Conservation (phyloP, 2,113 vertebrate species). For the Perca schrenkii region DNA sequence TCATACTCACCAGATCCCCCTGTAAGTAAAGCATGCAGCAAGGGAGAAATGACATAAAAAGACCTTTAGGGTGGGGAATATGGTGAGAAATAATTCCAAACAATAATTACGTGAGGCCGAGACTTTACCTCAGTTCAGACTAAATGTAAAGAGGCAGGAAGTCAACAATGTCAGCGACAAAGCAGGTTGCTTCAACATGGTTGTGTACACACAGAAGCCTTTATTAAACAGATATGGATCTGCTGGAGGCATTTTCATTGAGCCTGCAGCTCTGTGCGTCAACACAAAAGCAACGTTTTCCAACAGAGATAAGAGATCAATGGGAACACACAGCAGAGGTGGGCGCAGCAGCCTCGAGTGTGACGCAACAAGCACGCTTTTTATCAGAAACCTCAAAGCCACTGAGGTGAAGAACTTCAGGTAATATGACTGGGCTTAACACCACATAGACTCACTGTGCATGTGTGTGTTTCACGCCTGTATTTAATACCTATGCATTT, state of each 20-base stretch:
- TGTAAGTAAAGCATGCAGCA: constrained; percentile 73
- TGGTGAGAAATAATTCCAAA: not conserved
- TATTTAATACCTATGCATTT: not conserved
- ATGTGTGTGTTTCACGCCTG: not conserved
- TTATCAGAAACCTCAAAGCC: constrained; percentile 4
- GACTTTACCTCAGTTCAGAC: not conserved
- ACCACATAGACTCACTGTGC: not conserved
- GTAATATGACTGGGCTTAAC: not conserved
- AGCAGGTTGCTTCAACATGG: not conserved
- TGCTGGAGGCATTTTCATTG: constrained; percentile 34
- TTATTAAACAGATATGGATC: constrained; percentile 47
- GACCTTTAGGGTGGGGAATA: constrained; percentile 15
- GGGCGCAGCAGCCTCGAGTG: constrained; percentile 28
- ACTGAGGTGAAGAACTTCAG: not conserved
- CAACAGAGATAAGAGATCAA: constrained; percentile 46
- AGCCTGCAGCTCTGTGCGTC: constrained; percentile 10
- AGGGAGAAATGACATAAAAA: constrained; percentile 59
- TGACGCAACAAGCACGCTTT: constrained; percentile 14
- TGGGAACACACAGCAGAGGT: constrained; percentile 46
- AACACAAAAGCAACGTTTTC: constrained; percentile 39
- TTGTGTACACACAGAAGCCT: constrained; percentile 50
- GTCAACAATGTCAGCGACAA: constrained; percentile 22
- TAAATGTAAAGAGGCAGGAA: constrained; percentile 15
- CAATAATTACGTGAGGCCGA: not conserved
- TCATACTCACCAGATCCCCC: constrained; percentile 86